Conservation (phyloP, 1,140 invertebrate genomes). For the Archivesica marissinica region DNA sequence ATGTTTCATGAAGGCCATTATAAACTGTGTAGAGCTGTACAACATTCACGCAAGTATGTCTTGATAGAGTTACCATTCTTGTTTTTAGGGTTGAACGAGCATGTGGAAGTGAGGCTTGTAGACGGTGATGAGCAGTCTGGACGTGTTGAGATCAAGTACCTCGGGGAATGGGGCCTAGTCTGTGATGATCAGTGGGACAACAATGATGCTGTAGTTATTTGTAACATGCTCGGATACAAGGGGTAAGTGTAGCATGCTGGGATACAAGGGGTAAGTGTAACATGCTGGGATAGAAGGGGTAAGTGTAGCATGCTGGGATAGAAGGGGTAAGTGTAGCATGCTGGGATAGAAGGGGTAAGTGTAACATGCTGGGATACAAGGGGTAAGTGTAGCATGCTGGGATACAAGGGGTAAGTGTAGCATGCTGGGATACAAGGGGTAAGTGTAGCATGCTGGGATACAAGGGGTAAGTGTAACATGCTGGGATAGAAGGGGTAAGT, state of each 20-base stretch:
- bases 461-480: neutral
- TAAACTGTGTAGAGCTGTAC: no score
- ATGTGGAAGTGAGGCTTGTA: conserved; percentile 36
- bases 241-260: neutral
- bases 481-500: no score
- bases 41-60: no score
- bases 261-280: conserved; percentile 86
- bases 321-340: conserved; percentile 71
- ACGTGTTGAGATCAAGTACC: conserved; percentile 89
- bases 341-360: conserved; percentile 43
- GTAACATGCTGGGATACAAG: conserved; percentile 85
- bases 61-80: neutral
- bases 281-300: conserved; percentile 54
- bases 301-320: neutral
- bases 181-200: conserved; percentile 90
- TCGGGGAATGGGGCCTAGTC: conserved; percentile 88
- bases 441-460: conserved; percentile 60
- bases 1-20: no score
- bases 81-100: neutral
- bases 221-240: conserved; percentile 56
- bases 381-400: conserved; percentile 69
- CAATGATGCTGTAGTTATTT: conserved; percentile 86
- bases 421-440: conserved; percentile 86
- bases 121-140: conserved; percentile 82
- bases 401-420: conserved; percentile 35